A percentile compares a stretch with the other conserved stretches of the same genome.
Evolutionary conservation across 2,113 vertebrate genomes (phyloP).

Genomic region (Stigmatopora argus): DNA sequence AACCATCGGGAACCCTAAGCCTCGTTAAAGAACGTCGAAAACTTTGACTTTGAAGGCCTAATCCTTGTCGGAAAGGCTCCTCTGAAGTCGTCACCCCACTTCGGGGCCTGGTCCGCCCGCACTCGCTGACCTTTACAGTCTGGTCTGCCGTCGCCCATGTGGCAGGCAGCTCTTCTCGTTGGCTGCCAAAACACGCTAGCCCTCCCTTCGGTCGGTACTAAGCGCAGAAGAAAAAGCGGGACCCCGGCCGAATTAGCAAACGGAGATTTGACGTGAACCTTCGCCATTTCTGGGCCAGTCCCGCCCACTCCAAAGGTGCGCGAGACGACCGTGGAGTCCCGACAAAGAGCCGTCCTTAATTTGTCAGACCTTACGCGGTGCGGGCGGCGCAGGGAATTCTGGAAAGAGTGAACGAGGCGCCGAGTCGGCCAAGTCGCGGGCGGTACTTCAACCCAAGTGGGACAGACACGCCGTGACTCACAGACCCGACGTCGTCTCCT

Average conservation of each 20-base stretch:
- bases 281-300: too few species aligned
- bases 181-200: constrained; percentile 15
- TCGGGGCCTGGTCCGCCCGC: neutral
- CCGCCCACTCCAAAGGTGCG: too few species aligned
- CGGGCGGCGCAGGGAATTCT: constrained; percentile 33
- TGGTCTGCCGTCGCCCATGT: constrained; percentile 18
- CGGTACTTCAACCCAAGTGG: constrained; percentile 29
- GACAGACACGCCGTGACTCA: neutral
- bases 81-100: neutral
- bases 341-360: neutral
- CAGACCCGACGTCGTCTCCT: constrained; percentile 8
- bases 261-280: neutral
- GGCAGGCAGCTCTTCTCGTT: constrained; percentile 48
- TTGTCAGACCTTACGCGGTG: constrained; percentile 8
- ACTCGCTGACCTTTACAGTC: neutral
- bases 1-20: neutral
- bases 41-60: neutral
- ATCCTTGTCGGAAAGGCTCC: neutral
- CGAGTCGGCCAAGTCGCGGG: constrained; percentile 47
- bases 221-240: neutral
- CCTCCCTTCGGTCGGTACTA: neutral
- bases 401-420: constrained; percentile 38
- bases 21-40: neutral
- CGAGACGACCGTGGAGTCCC: neutral
- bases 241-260: neutral